Conservation (phyloP, 2,888 invertebrate genomes). For the Athalia cordata region DNA sequence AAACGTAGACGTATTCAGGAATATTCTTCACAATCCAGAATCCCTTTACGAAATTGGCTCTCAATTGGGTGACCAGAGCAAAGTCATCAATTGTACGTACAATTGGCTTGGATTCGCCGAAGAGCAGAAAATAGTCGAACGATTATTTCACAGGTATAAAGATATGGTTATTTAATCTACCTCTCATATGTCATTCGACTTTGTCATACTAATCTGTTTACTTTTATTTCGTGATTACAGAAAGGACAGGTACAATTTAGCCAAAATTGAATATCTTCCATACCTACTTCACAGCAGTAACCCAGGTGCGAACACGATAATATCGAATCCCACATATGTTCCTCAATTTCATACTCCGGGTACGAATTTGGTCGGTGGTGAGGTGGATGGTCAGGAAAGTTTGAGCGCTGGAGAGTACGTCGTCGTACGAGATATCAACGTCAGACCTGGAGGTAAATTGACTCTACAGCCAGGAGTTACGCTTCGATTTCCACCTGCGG, state of each 20-base stretch:
- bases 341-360: constrained; percentile 85
- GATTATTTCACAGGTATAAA: constrained; percentile 81
- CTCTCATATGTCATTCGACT: background rate
- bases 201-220: background rate
- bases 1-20: constrained; percentile 91
- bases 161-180: background rate
- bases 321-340: constrained; percentile 84
- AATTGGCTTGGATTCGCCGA: constrained; percentile 94
- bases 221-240: constrained; percentile 69
- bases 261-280: constrained; percentile 93
- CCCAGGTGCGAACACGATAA: constrained; percentile 89
- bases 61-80: constrained; percentile 95
- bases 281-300: constrained; percentile 93
- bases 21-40: constrained; percentile 92
- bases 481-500: constrained; percentile 91
- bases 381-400: constrained; percentile 93
- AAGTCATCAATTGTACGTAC: constrained; percentile 92
- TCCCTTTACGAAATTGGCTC: constrained; percentile 97
- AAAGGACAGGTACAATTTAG: constrained; percentile 95
- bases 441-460: constrained; percentile 93
- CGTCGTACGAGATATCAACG: constrained; percentile 95
- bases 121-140: constrained; percentile 82
- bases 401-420: constrained; percentile 90
- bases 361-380: constrained; percentile 88
- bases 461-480: constrained; percentile 92